Conservation (phyloP, 2,113 vertebrate species). For the Lepisosteus oculatus region DNA sequence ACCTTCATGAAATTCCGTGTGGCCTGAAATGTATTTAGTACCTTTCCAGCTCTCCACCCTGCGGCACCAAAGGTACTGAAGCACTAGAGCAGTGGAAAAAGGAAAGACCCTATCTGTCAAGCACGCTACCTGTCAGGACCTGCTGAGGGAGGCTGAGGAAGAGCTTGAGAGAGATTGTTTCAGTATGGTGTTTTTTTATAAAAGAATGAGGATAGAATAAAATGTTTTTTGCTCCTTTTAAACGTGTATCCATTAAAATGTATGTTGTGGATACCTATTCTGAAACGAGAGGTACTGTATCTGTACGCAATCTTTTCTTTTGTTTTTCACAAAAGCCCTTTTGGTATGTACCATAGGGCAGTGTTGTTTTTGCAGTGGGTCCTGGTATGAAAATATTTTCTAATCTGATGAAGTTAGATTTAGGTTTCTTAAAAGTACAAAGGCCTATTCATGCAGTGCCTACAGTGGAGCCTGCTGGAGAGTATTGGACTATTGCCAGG, state of each 20-base stretch:
- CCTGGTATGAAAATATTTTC: neutral
- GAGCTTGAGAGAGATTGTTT: neutral
- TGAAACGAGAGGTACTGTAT: neutral
- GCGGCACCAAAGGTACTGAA: neutral
- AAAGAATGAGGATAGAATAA: neutral
- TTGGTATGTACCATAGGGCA: neutral
- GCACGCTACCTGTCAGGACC: neutral
- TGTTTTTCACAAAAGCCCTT: neutral
- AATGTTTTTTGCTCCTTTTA: neutral
- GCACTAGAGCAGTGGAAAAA: neutral
- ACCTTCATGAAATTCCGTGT: no score
- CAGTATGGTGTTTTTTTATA: neutral
- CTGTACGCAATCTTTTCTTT: neutral
- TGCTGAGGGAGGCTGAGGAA: neutral
- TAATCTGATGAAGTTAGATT: constrained; percentile 6
- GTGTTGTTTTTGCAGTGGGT: neutral
- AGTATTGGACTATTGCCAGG: neutral
- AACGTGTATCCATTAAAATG: neutral
- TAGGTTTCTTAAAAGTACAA: constrained; percentile 15
- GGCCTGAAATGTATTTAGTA: no score
- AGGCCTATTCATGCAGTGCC: constrained; percentile 18
- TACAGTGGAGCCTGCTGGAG: neutral
- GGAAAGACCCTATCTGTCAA: neutral
- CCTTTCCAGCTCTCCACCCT: neutral
- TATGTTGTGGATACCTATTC: neutral